Evolutionary conservation across 2,113 vertebrate genomes (phyloP).

Genomic region (Aptenodytes patagonicus): DNA sequence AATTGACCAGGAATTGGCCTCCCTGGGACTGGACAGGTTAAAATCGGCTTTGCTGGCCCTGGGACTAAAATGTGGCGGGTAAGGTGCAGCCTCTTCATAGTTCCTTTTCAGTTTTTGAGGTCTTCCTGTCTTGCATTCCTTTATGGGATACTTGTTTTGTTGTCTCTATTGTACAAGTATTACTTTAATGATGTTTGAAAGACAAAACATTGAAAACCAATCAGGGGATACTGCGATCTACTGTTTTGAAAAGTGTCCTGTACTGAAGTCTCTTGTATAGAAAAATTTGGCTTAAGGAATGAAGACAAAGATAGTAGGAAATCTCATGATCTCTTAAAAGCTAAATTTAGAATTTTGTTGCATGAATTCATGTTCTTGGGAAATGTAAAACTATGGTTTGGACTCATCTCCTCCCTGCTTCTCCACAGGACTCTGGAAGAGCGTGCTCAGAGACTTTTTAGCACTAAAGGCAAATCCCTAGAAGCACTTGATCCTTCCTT

Average conservation of each 20-base stretch:
- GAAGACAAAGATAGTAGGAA: not conserved
- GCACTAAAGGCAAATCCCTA: conserved; percentile 95
- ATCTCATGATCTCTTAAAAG: not conserved
- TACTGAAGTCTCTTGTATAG: not conserved
- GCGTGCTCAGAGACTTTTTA: conserved; percentile 92
- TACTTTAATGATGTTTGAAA: not conserved
- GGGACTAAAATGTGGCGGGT: conserved; percentile 97
- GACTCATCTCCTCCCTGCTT: not conserved
- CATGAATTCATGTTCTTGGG: not conserved
- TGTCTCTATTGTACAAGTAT: not conserved
- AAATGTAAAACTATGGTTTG: not conserved
- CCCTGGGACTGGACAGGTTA: conserved; percentile 93
- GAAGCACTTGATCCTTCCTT: conserved; percentile 91
- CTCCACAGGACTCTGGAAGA: conserved; percentile 90
- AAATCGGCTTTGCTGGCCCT: conserved; percentile 96
- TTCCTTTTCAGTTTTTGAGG: not conserved
- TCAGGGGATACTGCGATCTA: not conserved
- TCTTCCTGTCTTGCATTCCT: not conserved
- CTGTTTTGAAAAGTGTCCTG: not conserved
- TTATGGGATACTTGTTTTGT: not conserved
- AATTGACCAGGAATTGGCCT: conserved; percentile 88
- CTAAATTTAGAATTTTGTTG: not conserved
- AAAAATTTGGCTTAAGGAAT: not conserved
- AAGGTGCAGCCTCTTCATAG: conserved; percentile 50
- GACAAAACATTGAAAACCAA: not conserved